Evolutionary conservation across 2,113 vertebrate species (phyloP).

Genomic region (Myotis lucifugus): DNA sequence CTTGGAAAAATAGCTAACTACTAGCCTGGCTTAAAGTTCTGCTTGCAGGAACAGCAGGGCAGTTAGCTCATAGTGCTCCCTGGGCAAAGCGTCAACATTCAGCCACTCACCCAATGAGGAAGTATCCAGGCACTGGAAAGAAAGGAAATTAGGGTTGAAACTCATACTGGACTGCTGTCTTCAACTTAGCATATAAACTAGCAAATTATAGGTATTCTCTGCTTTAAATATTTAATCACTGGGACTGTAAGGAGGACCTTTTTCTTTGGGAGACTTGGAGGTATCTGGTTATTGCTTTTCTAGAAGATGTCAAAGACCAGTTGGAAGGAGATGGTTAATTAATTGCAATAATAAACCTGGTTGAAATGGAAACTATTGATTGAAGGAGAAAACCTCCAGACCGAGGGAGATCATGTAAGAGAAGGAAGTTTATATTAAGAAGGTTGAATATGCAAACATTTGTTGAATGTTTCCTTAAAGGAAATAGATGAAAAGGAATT

Average conservation of each 20-base stretch:
- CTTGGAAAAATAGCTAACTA: background rate
- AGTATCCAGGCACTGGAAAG: background rate
- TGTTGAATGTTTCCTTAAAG: background rate
- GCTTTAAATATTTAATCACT: slow-evolving; percentile 19
- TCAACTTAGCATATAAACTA: background rate
- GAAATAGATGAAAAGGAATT: background rate
- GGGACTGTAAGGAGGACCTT: background rate
- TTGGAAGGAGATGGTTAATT: slow-evolving; percentile 40
- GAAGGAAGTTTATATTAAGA: background rate
- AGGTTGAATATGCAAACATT: background rate
- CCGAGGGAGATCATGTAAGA: background rate
- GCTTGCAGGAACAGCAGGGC: background rate
- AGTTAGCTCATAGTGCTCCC: background rate
- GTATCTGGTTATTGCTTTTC: background rate
- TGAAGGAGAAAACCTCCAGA: slow-evolving; percentile 22
- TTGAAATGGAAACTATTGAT: slow-evolving; percentile 35
- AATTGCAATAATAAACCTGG: background rate
- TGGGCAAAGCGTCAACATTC: background rate
- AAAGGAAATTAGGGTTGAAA: background rate
- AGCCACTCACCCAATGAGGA: background rate
- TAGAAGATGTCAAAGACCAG: background rate
- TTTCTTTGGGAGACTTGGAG: slow-evolving; percentile 16
- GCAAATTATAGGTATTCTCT: background rate
- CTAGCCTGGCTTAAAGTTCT: background rate
- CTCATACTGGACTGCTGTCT: background rate